Conservation (phyloP, 2,797 vertebrate species). For the Merluccius polli region DNA sequence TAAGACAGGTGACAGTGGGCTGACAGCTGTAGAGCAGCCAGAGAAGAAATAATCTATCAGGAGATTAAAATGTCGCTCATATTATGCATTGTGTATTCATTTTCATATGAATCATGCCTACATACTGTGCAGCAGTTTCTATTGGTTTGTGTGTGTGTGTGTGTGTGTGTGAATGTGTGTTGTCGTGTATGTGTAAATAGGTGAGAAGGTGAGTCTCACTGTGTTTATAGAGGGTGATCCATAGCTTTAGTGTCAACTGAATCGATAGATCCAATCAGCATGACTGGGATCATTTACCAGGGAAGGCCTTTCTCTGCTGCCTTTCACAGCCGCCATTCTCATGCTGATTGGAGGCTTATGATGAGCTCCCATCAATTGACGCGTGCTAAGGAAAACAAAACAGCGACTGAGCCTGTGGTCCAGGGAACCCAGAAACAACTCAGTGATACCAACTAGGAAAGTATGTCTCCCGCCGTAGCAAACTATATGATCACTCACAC, state of each 20-base stretch:
- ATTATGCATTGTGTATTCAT: slow-evolving; percentile 13
- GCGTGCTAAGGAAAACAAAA: slow-evolving; percentile 1
- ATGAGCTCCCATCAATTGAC: slow-evolving; percentile 4
- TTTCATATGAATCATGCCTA: slow-evolving; percentile 21
- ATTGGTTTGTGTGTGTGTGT: not conserved
- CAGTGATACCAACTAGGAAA: not conserved
- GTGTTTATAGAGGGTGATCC: not conserved
- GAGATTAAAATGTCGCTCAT: slow-evolving; percentile 32
- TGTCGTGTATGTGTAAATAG: not conserved
- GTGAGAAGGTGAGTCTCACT: not conserved
- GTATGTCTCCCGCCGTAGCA: not conserved
- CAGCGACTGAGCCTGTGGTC: not conserved
- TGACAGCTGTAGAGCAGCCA: slow-evolving; percentile 4
- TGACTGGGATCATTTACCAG: slow-evolving; percentile 33
- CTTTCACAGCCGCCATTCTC: slow-evolving; percentile 25
- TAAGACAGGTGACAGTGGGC: slow-evolving; percentile 19
- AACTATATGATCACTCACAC: not conserved
- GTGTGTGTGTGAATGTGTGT: too few species aligned
- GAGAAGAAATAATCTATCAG: not conserved
- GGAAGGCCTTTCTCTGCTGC: slow-evolving; percentile 10
- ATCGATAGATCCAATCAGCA: slow-evolving; percentile 39
- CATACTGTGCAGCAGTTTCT: not conserved
- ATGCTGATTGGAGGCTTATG: slow-evolving; percentile 24
- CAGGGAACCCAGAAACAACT: not conserved
- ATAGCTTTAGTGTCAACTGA: slow-evolving; percentile 28